Conservation (phyloP, 2,113 vertebrate species). For the Lagopus muta region DNA sequence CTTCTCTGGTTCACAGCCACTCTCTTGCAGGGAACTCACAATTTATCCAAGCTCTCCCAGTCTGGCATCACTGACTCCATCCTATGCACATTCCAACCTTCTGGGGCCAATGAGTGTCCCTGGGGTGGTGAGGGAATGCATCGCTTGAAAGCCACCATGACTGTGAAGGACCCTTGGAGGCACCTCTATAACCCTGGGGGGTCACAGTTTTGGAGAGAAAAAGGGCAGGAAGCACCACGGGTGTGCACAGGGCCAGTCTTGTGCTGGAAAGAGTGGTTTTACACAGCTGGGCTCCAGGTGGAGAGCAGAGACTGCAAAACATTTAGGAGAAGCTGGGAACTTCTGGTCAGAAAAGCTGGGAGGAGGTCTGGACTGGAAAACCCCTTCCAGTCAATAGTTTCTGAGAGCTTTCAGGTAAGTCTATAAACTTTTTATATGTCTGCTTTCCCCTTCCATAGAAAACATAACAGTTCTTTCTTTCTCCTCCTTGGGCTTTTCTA, state of each 20-base stretch:
- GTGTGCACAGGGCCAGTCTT: not conserved
- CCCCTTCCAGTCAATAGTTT: not conserved
- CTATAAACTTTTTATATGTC: not conserved
- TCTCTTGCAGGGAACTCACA: rapidly evolving
- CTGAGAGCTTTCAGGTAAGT: not conserved
- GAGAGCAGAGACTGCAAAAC: not conserved
- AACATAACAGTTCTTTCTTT: not conserved
- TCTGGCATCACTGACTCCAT: not conserved
- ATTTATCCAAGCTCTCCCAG: not conserved
- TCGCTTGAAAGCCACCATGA: not conserved
- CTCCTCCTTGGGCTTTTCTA: not conserved
- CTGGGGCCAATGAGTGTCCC: not conserved
- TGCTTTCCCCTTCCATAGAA: not conserved
- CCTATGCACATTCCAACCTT: not conserved
- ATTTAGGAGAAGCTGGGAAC: not conserved
- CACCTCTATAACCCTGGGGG: not conserved
- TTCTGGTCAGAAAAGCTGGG: not conserved
- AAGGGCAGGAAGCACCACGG: not conserved
- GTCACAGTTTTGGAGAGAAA: not conserved
- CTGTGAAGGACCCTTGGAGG: not conserved
- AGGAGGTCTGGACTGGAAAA: not conserved
- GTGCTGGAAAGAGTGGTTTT: not conserved
- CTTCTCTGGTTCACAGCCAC: not conserved
- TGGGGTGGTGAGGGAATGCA: not conserved
- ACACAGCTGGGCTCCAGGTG: not conserved